These are phyloP conservation scores for Spodoptera littoralis DNA, from an alignment of 2,888 invertebrate species.

Conservation along the genomic window DNA sequence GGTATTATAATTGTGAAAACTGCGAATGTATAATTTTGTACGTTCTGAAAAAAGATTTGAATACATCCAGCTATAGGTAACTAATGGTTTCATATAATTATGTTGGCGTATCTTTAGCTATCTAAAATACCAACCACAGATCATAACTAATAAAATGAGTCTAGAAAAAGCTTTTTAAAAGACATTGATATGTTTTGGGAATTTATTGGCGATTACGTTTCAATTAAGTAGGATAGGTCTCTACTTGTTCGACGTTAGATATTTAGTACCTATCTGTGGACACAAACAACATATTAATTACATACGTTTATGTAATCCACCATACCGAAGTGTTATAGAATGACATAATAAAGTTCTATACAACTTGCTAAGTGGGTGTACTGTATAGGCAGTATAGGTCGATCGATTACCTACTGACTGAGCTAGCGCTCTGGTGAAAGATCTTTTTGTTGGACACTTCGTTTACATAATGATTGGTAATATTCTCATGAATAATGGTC, in stretches of 20 bases:
- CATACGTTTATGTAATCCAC: slow-evolving; percentile 1
- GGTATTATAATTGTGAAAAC: too few relatives aligned
- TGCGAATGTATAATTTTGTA: too few relatives aligned
- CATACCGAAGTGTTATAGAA: slow-evolving; percentile 13
- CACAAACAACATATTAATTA: slow-evolving; percentile 7
- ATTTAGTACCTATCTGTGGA: neutral
- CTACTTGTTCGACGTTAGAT: slow-evolving; percentile 9
- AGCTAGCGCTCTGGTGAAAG: slow-evolving; percentile 5
- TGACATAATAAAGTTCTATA: slow-evolving; percentile 34
- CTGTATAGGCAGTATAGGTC: slow-evolving; percentile 9
- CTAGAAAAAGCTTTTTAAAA: too few relatives aligned
- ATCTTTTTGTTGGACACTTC: slow-evolving; percentile 19
- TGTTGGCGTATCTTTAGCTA: too few relatives aligned
- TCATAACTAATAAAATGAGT: too few relatives aligned
- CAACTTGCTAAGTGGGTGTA: slow-evolving; percentile 12
- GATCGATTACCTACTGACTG: slow-evolving; percentile 21
- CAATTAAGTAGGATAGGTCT: too few relatives aligned
- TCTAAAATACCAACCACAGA: too few relatives aligned
- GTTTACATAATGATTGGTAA: slow-evolving; percentile 27
- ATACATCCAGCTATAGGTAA: too few relatives aligned
- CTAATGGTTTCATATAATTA: too few relatives aligned
- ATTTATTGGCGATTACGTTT: too few relatives aligned
- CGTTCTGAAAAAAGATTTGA: too few relatives aligned
- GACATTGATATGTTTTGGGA: too few relatives aligned
- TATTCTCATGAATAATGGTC: slow-evolving; percentile 14